phyloP scores from a whole-genome alignment of 2,113 vertebrate species.

The Trogon melanurus region DNA sequence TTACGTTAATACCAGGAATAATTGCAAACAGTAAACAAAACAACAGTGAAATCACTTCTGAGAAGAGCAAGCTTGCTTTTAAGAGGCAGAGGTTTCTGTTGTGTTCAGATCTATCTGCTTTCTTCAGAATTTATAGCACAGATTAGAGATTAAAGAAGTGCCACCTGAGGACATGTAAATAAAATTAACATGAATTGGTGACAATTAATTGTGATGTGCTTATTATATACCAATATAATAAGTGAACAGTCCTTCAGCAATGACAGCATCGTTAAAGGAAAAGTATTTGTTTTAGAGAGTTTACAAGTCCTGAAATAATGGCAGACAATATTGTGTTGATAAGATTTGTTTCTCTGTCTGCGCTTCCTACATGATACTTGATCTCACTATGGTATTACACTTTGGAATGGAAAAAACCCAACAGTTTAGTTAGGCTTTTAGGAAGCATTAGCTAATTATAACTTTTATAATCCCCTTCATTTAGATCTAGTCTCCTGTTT shows the following conservation, averaged over 20 bases:
- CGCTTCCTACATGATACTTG: background rate
- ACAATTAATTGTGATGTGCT: background rate
- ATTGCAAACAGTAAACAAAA: background rate
- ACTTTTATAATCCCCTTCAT: slow-evolving; percentile 29
- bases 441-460: slow-evolving; percentile 57
- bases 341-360: background rate
- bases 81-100: background rate
- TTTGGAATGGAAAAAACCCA: slow-evolving; percentile 44
- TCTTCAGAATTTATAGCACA: background rate
- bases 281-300: background rate
- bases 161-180: background rate
- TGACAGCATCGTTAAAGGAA: background rate
- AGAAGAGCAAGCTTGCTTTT: background rate
- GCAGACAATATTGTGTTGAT: background rate
- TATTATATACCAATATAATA: background rate
- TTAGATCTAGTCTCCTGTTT: background rate
- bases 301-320: background rate
- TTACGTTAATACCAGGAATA: background rate
- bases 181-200: background rate
- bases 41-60: background rate
- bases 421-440: slow-evolving; percentile 53
- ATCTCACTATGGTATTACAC: background rate
- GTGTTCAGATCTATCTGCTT: background rate
- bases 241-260: background rate
- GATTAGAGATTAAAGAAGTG: background rate